Evolutionary conservation across 2,113 vertebrate species (phyloP).

Genomic region (Hepsetus odoe): DNA sequence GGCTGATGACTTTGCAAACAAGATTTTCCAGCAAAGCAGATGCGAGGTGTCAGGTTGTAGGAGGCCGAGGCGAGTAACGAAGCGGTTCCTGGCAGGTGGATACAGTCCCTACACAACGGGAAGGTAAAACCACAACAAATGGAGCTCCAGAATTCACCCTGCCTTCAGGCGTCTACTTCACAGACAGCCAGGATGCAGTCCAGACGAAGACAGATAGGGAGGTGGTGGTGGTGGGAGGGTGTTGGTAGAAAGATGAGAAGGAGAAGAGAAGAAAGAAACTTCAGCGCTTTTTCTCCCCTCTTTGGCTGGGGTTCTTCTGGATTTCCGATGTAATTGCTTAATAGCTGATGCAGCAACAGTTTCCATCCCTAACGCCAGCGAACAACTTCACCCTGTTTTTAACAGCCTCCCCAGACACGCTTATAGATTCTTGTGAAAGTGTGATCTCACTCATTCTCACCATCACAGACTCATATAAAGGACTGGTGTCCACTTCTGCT

Average conservation of each 20-base stretch:
- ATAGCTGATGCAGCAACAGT: slow-evolving; percentile 68
- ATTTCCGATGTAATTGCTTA: slow-evolving; percentile 76
- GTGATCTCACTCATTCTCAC: slow-evolving; percentile 4
- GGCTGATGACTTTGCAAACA: not conserved
- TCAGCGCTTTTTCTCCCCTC: slow-evolving; percentile 34
- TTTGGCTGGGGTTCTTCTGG: slow-evolving; percentile 62
- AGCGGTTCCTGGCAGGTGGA: slow-evolving; percentile 23
- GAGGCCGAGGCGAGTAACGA: not conserved
- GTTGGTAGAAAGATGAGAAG: not conserved
- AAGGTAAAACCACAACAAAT: slow-evolving; percentile 50
- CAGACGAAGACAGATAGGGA: slow-evolving; percentile 46
- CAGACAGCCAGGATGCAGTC: slow-evolving; percentile 43
- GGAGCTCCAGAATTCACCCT: not conserved
- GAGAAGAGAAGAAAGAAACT: slow-evolving; percentile 20
- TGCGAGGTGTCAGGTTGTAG: not conserved
- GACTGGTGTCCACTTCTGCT: not conserved
- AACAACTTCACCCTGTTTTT: slow-evolving; percentile 61
- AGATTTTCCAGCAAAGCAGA: not conserved
- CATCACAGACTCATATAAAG: slow-evolving; percentile 10
- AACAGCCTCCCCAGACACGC: slow-evolving; percentile 32
- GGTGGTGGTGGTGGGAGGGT: not conserved
- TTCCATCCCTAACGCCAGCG: slow-evolving; percentile 70
- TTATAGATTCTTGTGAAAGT: slow-evolving; percentile 51
- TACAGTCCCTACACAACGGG: slow-evolving; percentile 46
- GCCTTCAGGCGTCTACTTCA: slow-evolving; percentile 1